Evolutionary conservation across 1,140 invertebrate genomes (phyloP), one percentile per base, ranked within the genome.

Genomic region (Coenobita brevimanus): DNA sequence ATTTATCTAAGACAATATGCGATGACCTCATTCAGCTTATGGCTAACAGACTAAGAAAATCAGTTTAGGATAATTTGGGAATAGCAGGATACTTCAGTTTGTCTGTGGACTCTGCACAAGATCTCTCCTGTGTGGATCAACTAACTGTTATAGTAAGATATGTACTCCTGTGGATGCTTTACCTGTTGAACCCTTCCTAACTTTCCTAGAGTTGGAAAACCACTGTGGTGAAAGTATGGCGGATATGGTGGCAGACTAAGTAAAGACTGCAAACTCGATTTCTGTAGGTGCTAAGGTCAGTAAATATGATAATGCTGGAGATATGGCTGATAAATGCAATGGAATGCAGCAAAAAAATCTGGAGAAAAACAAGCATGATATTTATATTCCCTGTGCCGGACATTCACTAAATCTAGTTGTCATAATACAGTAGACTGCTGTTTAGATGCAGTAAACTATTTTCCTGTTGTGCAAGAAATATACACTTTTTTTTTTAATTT

Each of bases 251-350:
- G 30, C 21, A 17, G 69, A 73, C 30, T 73, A 36, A 36, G 38
- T 36, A 73, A 73, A 73, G 69, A 73, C 27, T 73, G 69, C 69
- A 73, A 73, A 73, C 0, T 30, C 21, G 4, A 73, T 30, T 30
- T 73, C 27, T 36, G 3, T 73, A 73, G 38, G n/a, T 73, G 69
- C 36, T 36, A 33, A 73, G 69, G 27, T 17, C 69, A 73, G 69
- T 73, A n/a, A 27, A 73, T 73, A 73, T 73, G 69, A 73, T 73
- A 73, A 73, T 73, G 69, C 69, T 24, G 69, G 27, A 21, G 38
- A 73, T 30, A 73, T 73, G 6, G 27, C 69, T 73, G 69, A 36
- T 41, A 73, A 73, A 73, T 73, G 38, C 30, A 73, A 73, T 1
- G 69, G 27, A 41, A 73, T 73, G 69, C 30, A 73, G 36, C 30